Conservation (phyloP, 2,888 invertebrate species). For the Polia nebulosa region DNA sequence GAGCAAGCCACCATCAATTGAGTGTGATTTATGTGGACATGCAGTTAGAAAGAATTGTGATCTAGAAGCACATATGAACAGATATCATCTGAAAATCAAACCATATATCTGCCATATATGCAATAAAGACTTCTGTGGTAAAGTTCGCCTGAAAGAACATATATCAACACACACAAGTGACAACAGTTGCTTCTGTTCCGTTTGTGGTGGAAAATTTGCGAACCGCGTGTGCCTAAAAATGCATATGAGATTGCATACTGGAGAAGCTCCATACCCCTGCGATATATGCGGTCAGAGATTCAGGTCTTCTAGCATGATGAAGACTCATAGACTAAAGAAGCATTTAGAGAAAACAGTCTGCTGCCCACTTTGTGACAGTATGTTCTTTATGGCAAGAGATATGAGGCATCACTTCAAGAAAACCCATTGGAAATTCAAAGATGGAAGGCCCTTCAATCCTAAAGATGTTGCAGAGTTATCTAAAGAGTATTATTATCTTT, state of each 20-base stretch:
- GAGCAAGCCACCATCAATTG: conserved; percentile 43
- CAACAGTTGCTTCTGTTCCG: conserved; percentile 67
- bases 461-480: conserved; percentile 67
- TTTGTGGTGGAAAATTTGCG: conserved; percentile 73
- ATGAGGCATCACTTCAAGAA: conserved; percentile 78
- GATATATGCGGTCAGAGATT: conserved; percentile 75
- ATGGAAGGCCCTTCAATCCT: conserved; percentile 70
- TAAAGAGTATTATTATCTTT: conserved; percentile 68
- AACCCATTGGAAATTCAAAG: conserved; percentile 73
- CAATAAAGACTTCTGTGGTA: conserved; percentile 72
- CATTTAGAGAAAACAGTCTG: conserved; percentile 73
- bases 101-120: conserved; percentile 71
- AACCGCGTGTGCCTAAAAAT: conserved; percentile 75
- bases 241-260: conserved; percentile 75
- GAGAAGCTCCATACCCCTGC: conserved; percentile 75
- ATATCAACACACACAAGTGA: conserved; percentile 65
- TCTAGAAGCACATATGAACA: conserved; percentile 72
- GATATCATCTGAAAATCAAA: conserved; percentile 72
- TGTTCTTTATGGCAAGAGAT: conserved; percentile 74
- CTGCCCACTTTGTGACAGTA: conserved; percentile 74
- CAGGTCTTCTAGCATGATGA: conserved; percentile 75
- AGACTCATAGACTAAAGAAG: conserved; percentile 73
- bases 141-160: conserved; percentile 70
- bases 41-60: conserved; percentile 65
- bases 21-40: conserved; percentile 68